Evolutionary conservation across 2,113 vertebrate genomes (phyloP), one percentile per base, ranked within the genome.

Genomic region (Diadophis punctatus): DNA sequence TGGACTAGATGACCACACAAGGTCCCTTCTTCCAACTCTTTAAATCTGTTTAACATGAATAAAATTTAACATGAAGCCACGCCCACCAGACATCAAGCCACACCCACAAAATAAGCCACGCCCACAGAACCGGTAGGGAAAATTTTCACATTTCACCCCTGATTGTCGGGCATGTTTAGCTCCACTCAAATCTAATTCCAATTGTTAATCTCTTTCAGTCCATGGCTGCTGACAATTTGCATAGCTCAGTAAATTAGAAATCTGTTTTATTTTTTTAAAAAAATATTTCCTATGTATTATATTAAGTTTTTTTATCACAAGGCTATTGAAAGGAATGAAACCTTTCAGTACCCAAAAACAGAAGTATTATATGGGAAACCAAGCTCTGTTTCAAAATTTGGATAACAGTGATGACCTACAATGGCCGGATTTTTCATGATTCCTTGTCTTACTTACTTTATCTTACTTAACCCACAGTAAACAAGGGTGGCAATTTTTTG

Each of bases 171-270:
- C 5, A 53, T 0, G 0, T 87, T 63, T 53, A 84, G 52, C 95
- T 91, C 48, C 0, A 90, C 80, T 74, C 87, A 93, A 74, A 55
- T 43, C 55, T 94, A 94, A 95, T 93, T 93, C 92, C 3, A 0
- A 8, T 90, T 92, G 93, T 94, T 95, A 93, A 92, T 94, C 94
- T 91, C 90, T 92, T 87, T 2, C 2, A 94, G 52, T 27, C 92
- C 95, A 93, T 92, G 93, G 55, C 56, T 93, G 86, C 8, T 60
- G 46, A 39, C 56, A 39, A 93, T 97, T 96, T 96, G 87, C 94
- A 94, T 93, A 92, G 27, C 84, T 89, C 52, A 85, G 49, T 89
- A 96, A 96, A 96, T 93, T 58, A 94, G 39, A 0, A 49, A 23
- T 88, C 46, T 90, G 48, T 7, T 88, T 56, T 30, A 91, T 90